These are phyloP conservation scores for Cybosia mesomella DNA, from an alignment of 2,888 invertebrate species.

Conservation along the genomic window DNA sequence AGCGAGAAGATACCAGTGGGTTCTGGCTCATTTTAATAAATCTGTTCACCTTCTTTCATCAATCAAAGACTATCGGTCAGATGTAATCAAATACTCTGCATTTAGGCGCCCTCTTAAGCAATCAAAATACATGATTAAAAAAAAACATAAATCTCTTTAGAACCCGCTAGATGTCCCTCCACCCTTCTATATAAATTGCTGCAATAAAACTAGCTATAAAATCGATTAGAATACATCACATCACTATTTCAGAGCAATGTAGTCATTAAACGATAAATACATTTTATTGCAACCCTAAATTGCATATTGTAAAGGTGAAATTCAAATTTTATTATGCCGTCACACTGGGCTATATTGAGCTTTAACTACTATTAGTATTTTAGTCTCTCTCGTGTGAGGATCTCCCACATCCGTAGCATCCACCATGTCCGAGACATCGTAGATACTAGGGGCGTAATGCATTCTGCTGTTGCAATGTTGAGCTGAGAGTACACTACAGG, in stretches of 20 bases:
- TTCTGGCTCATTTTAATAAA: background rate
- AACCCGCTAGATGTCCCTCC: slow-evolving; percentile 11
- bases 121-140: background rate
- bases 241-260: slow-evolving; percentile 49
- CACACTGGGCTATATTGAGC: background rate
- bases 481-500: too few relatives aligned
- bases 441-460: too few relatives aligned
- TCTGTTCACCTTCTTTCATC: background rate
- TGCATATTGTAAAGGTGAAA: slow-evolving; percentile 42
- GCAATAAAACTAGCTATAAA: slow-evolving; percentile 49
- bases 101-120: background rate
- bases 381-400: too few relatives aligned
- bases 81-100: background rate
- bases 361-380: too few relatives aligned
- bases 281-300: slow-evolving; percentile 56
- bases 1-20: too few relatives aligned
- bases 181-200: slow-evolving; percentile 24
- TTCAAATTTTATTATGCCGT: slow-evolving; percentile 38
- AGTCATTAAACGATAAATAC: slow-evolving; percentile 65
- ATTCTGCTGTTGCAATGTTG: too few relatives aligned
- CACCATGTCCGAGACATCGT: too few relatives aligned
- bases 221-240: slow-evolving; percentile 56
- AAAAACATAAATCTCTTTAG: slow-evolving; percentile 17
- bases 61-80: background rate
- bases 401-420: too few relatives aligned